A percentile compares a stretch with the other conserved stretches of the same genome.
Conservation (phyloP, 2,797 vertebrate genomes). For the Cheirogaleus major region DNA sequence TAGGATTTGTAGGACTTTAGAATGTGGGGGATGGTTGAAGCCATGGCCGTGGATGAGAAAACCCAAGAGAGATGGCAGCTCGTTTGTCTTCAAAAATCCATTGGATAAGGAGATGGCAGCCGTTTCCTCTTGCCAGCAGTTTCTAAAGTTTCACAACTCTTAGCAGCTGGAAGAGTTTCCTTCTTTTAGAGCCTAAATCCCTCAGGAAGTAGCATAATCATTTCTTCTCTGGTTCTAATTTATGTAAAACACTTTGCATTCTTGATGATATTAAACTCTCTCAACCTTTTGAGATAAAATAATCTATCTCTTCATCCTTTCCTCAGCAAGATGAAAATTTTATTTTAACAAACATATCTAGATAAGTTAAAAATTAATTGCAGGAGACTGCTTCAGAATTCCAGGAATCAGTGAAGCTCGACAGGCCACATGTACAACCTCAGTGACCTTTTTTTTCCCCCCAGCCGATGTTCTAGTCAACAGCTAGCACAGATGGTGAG, state of each 20-base stretch:
- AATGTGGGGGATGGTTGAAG: background rate
- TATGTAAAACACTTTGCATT: background rate
- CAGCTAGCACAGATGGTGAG: conserved; percentile 56
- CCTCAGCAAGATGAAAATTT: conserved; percentile 25
- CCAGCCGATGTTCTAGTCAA: conserved; percentile 45
- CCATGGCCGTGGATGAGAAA: background rate
- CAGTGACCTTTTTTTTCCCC: conserved; percentile 43
- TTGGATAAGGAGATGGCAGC: background rate
- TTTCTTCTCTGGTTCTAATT: background rate
- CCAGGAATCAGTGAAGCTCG: conserved; percentile 68
- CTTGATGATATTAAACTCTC: background rate
- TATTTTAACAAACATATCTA: conserved; percentile 44
- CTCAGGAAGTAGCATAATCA: background rate
- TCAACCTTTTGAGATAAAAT: conserved; percentile 19
- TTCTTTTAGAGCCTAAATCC: background rate
- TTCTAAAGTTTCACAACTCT: background rate
- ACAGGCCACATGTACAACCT: conserved; percentile 15
- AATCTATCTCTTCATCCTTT: background rate
- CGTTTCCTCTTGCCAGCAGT: background rate
- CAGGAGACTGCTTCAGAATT: conserved; percentile 73
- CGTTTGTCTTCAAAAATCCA: background rate
- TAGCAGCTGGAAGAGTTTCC: background rate
- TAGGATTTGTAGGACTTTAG: background rate
- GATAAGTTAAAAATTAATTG: conserved; percentile 82
- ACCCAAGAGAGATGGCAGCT: background rate